Percentiles rank a stretch among this genome's conserved stretches.
These are phyloP conservation scores for Drosophila pruinosa DNA, from an alignment of 1,140 invertebrate species.

Conservation along the genomic window DNA sequence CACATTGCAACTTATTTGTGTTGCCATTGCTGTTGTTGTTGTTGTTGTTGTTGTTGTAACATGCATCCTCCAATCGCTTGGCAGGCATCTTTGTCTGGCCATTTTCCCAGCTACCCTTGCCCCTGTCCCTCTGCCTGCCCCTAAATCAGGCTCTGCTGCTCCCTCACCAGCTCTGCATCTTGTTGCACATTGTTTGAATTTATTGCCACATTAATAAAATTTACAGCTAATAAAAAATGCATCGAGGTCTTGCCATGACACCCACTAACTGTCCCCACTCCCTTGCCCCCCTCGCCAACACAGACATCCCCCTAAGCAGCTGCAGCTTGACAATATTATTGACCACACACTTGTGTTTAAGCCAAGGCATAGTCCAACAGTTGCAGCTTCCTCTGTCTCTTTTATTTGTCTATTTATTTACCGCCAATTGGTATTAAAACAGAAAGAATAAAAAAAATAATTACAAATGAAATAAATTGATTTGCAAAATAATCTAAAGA, in stretches of 20 bases:
- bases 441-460: no score
- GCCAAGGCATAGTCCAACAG: not conserved
- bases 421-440: no score
- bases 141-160: not conserved
- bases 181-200: constrained; percentile 68
- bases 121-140: not conserved
- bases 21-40: constrained; percentile 8
- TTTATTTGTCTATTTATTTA: no score
- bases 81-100: constrained; percentile 42
- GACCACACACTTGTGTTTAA: not conserved
- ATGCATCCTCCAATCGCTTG: constrained; percentile 43
- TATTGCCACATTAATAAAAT: constrained; percentile 80
- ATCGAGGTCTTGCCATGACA: constrained; percentile 54
- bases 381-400: constrained; percentile 22
- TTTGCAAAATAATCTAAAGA: no score
- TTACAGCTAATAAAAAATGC: constrained; percentile 80
- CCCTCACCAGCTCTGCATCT: constrained; percentile 37
- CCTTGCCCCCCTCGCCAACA: not conserved
- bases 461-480: no score
- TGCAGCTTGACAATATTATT: constrained; percentile 10
- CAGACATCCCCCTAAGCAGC: not conserved
- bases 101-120: constrained; percentile 14
- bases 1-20: constrained; percentile 49
- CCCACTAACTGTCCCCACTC: constrained; percentile 26
- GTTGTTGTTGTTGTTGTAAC: constrained; percentile 33